phyloP scores from a whole-genome alignment of 2,888 invertebrate species.

The Caenorhabditis afra region DNA sequence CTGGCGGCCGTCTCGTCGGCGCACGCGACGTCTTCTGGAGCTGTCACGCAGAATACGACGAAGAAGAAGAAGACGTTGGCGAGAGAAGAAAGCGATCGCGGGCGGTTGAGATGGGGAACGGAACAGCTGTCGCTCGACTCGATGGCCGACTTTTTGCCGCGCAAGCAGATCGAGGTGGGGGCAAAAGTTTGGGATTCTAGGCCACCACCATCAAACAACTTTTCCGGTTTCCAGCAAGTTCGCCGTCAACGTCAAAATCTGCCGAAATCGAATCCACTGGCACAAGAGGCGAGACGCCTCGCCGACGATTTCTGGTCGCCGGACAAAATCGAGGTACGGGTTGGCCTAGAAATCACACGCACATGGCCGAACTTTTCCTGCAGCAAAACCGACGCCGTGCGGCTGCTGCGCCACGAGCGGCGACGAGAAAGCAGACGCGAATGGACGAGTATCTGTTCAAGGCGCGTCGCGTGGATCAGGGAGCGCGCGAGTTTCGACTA shows the following conservation, averaged over 20 bases:
- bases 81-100: neutral
- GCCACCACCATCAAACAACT: too few species aligned
- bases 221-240: too few species aligned
- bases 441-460: constrained; percentile 57
- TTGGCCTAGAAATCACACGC: neutral
- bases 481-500: constrained; percentile 52
- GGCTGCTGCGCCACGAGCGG: too few species aligned
- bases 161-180: too few species aligned
- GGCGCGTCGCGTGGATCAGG: constrained; percentile 53
- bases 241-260: too few species aligned
- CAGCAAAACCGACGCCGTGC: too few species aligned
- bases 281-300: too few species aligned
- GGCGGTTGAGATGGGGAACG: neutral
- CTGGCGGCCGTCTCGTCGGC: constrained; percentile 27
- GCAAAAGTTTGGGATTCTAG: too few species aligned
- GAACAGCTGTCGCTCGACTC: neutral
- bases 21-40: neutral
- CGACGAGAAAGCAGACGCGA: constrained; percentile 37
- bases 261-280: too few species aligned
- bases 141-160: neutral
- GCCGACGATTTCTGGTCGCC: neutral
- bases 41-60: neutral
- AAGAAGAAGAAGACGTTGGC: neutral
- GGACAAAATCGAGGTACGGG: neutral
- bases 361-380: too few species aligned